Conservation (phyloP, 2,797 vertebrate species). For the Odontamblyopus rebecca region DNA sequence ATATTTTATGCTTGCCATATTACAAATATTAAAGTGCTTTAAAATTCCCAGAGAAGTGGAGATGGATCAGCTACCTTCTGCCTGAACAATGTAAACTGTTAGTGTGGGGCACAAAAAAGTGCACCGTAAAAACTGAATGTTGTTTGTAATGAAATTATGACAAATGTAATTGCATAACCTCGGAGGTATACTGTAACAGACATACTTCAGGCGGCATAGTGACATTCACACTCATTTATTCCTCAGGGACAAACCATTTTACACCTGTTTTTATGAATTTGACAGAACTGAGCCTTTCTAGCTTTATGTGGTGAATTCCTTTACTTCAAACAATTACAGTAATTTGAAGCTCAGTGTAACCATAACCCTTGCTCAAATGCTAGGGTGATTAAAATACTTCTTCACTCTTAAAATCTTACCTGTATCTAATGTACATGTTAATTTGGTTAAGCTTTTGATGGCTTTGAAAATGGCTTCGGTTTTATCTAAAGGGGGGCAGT, state of each 20-base stretch:
- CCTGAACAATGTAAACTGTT: not conserved
- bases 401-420: slow-evolving; percentile 16
- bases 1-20: too few species aligned
- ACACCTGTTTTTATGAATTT: not conserved
- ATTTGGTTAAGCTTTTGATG: slow-evolving; percentile 48
- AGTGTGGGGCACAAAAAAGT: not conserved
- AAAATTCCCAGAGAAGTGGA: not conserved
- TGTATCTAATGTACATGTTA: slow-evolving; percentile 38
- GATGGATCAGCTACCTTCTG: not conserved
- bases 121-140: not conserved
- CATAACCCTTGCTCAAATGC: not conserved
- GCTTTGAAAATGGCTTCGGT: slow-evolving; percentile 42
- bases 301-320: not conserved
- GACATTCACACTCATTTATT: not conserved
- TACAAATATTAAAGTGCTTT: not conserved
- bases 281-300: not conserved
- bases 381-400: slow-evolving; percentile 7
- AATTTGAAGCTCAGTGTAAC: not conserved
- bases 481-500: slow-evolving; percentile 37
- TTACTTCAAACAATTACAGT: not conserved
- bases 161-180: not conserved
- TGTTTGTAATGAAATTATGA: not conserved
- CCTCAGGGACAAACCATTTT: not conserved
- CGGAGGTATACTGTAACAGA: not conserved
- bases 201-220: not conserved